Evolutionary conservation across 2,113 vertebrate species (phyloP), one percentile per base, ranked within the genome.

Genomic region (Nycticorax nycticorax): DNA sequence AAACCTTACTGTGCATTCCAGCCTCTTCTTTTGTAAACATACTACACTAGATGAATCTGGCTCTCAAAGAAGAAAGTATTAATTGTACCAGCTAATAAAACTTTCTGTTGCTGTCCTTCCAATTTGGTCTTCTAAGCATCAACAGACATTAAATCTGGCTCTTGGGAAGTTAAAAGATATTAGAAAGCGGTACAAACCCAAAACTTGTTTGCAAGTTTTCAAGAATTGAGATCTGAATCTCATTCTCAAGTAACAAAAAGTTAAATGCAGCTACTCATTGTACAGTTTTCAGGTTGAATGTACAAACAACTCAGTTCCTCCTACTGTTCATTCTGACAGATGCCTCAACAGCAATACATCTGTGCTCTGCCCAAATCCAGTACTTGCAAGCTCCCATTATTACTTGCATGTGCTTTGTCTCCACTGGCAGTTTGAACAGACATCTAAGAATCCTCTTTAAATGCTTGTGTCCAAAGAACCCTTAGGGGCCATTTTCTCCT

Each of bases 81-180:
- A 97, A 97, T 97, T 96, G 97, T 95, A 77, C 88, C 96, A 94
- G 96, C 97, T 97, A 98, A 94, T 96, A 96, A 97, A 89, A 92
- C 35, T 75, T 91, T 71, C 64, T 85, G 66, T 91, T 73, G 66
- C 71, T 95, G 37, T 89, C 80, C 69, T 93, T 88, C 96, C 97
- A 95, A 85, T 96, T 92, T 97, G 97, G 94, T 97, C 95, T 93
- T 97, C 94, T 85, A 94, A 97, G 88, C 92, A 95, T 59, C 77
- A 76, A 76, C 81, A 89, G 96, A 97, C 94, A 97, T 95, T 94
- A 95, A 97, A 98, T 96, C 93, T 94, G 95, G 95, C 94, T 98
- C 95, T 96, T 91, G 93, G 85, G 85, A 97, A 97, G 88, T 64
- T 77, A 97, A 96, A 97, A 97, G 85, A 91, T 92, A 97, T 41